Evolutionary conservation across 2,113 vertebrate genomes (phyloP), one percentile per base, ranked within the genome.

Genomic region (Phoxinus phoxinus): DNA sequence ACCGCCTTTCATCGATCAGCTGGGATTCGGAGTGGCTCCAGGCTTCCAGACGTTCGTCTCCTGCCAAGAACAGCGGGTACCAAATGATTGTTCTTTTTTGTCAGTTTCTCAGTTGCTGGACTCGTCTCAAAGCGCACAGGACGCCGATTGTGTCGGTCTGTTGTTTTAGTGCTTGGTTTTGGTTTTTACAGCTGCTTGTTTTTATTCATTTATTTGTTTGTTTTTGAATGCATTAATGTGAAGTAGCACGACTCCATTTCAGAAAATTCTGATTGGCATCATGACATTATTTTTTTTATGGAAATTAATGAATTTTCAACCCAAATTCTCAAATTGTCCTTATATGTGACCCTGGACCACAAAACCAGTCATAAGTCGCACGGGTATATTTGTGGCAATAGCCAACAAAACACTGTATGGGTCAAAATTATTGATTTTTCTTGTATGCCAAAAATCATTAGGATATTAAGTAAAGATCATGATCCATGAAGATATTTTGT

Each of bases 1-100:
- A 86, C 98, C 98, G 0, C 98, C 98, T 0, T 97, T 99, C 90
- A 99, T 99, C 3, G 97, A 99, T 94, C 98, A 99, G 94, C 95
- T 99, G 93, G 98, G 98, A 84, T 99, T 99, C 0, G 98, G 98
- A 9, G 98, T 99, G 88, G 97, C 98, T 0, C 98, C 98, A 0
- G 98, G 98, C 21, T 99, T 99, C 93, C 98, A 99, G 94, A 99
- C 98, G 32, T 99, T 99, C 48, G 98, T 99, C 84, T 97, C 98
- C 91, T 99, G 98, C 94, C 98, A 99, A 93, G 97, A 99, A 88
- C 98, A 99, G 90, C 93, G 97, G 96, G 98, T 99, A 51, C 71
- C 11, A n/a, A 25, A 46, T 25, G 37, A 73, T 73, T 75, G 46
- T 51, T 75, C 73, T 75, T 25, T 44, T 73, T 73, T 73, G 71